A percentile compares a stretch with the other conserved stretches of the same genome.
These are phyloP conservation scores for Xestia xanthographa DNA, from an alignment of 2,888 invertebrate species.

Conservation along the genomic window DNA sequence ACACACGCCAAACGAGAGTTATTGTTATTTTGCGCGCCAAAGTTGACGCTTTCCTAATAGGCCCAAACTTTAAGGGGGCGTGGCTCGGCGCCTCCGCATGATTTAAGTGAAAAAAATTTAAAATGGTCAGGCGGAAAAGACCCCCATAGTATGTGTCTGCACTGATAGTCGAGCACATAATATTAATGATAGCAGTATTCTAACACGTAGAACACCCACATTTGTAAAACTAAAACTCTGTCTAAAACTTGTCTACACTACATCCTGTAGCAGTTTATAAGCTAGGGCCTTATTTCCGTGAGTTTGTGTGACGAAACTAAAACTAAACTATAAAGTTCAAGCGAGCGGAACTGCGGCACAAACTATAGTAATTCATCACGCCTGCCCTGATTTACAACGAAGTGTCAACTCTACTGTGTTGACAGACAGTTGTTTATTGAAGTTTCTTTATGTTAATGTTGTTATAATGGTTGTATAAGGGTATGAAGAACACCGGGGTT, in stretches of 20 bases:
- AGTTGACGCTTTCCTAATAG: too few species aligned
- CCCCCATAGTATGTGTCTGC: too few species aligned
- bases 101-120: too few species aligned
- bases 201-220: neutral
- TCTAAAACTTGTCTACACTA: conserved; percentile 9
- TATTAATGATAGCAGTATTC: neutral
- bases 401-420: conserved; percentile 2
- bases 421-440: neutral
- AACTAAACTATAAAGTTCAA: conserved; percentile 37
- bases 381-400: neutral
- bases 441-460: conserved; percentile 17
- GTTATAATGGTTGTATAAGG: neutral
- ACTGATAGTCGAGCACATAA: neutral
- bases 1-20: too few species aligned
- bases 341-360: neutral
- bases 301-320: conserved; percentile 18
- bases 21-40: too few species aligned
- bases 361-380: conserved; percentile 42
- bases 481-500: too few species aligned
- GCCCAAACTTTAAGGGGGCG: too few species aligned
- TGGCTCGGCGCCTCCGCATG: too few species aligned
- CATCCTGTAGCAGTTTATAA: neutral
- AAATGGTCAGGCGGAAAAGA: too few species aligned
- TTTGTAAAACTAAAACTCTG: neutral
- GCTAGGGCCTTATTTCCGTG: conserved; percentile 1